Evolutionary conservation across 2,113 vertebrate species (phyloP).

Genomic region (Globicephala melas): DNA sequence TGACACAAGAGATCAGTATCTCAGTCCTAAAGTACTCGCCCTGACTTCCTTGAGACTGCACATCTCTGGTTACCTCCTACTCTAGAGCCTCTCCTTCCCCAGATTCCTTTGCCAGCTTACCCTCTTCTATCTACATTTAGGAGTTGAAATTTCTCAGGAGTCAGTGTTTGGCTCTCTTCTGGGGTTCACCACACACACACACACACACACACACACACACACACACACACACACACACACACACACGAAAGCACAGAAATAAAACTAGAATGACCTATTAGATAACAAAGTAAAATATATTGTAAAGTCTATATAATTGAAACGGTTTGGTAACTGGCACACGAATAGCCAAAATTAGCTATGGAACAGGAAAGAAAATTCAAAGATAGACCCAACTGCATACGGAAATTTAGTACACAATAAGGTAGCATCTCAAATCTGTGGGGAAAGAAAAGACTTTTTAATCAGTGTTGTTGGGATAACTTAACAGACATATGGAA

Average conservation of each 20-base stretch:
- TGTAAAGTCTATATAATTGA: slow-evolving; percentile 32
- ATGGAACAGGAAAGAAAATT: slow-evolving; percentile 17
- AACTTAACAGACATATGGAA: slow-evolving; percentile 29
- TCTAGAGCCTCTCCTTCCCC: not conserved
- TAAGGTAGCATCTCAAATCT: slow-evolving; percentile 28
- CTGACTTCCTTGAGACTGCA: not conserved
- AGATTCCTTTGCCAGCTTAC: not conserved
- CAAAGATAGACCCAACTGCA: not conserved
- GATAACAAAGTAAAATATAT: slow-evolving; percentile 34
- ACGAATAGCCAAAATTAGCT: slow-evolving; percentile 7
- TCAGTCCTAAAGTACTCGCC: not conserved
- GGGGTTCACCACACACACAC: not conserved
- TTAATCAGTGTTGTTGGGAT: slow-evolving; percentile 9
- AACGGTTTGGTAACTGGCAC: not conserved
- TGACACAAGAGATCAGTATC: not conserved
- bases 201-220: not conserved
- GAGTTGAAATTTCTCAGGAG: slow-evolving; percentile 7
- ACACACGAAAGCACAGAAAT: not conserved
- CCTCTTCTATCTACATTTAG: not conserved
- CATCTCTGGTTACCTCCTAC: not conserved
- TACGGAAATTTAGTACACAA: slow-evolving; percentile 14
- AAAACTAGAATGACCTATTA: slow-evolving; percentile 18
- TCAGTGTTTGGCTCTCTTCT: not conserved
- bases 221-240: not conserved
- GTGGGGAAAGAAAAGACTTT: slow-evolving; percentile 3